A percentile compares a stretch with the other conserved stretches of the same genome.
Evolutionary conservation across 2,113 vertebrate genomes (phyloP).

Genomic region (Mustela lutreola): DNA sequence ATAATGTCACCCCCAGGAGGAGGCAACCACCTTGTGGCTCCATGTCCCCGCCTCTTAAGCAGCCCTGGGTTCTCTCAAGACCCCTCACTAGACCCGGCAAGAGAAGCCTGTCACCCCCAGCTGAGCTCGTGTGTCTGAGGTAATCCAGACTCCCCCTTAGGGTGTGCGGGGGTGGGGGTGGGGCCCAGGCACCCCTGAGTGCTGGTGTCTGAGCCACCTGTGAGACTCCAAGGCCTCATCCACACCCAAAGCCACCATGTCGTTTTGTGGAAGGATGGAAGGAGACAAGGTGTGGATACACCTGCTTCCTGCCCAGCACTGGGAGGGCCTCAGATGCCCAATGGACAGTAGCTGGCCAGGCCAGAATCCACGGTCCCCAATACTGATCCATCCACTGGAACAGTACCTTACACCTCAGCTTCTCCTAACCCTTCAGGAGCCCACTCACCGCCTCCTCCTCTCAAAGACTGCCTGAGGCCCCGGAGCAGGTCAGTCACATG

Average conservation of each 20-base stretch:
- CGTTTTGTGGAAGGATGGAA: background rate
- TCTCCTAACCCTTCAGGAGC: slow-evolving; percentile 19
- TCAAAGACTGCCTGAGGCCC: background rate
- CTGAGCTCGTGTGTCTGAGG: background rate
- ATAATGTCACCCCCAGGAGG: accelerated
- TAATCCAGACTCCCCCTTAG: background rate
- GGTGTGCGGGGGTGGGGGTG: accelerated
- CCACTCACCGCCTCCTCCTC: background rate
- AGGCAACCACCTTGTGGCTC: background rate
- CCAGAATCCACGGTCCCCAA: accelerated
- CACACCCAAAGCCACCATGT: background rate
- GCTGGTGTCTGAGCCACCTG: background rate
- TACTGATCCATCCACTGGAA: background rate
- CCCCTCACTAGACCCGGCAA: no score
- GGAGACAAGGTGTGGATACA: background rate
- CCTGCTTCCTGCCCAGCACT: background rate
- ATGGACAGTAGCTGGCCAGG: background rate
- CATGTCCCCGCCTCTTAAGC: background rate
- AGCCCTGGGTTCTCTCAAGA: background rate
- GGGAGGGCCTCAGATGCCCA: background rate
- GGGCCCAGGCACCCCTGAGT: background rate
- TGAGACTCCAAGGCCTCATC: background rate
- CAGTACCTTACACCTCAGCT: background rate
- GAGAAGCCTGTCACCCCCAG: background rate
- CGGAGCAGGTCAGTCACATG: accelerated